Percentiles rank a stretch among this genome's conserved stretches.
phyloP scores from a whole-genome alignment of 35 echinoderm and acorn worm species.

The Lytechinus variegatus region DNA sequence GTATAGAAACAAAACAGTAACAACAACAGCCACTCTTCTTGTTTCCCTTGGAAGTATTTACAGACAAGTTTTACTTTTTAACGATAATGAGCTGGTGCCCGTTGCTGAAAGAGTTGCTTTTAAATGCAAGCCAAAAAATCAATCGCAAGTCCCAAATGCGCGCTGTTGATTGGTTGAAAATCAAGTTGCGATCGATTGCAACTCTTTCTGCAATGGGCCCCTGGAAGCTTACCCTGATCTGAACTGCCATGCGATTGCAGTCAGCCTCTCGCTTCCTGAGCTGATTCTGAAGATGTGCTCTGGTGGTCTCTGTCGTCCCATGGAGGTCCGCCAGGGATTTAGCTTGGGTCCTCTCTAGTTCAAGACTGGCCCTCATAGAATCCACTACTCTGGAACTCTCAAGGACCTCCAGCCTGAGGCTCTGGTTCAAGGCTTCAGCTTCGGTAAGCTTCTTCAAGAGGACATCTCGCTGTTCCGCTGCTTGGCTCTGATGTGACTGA shows the following conservation, averaged over 20 bases:
- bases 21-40: no score
- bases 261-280: constrained; percentile 93
- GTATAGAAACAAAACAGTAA: no score
- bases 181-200: no score
- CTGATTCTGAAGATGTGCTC: constrained; percentile 95
- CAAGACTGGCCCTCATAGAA: constrained; percentile 63
- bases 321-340: constrained; percentile 83
- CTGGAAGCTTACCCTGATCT: constrained; percentile 71
- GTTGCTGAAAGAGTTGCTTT: no score
- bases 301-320: constrained; percentile 75
- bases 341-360: constrained; percentile 72
- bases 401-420: constrained; percentile 55
- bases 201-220: no score
- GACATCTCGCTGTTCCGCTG: constrained; percentile 85
- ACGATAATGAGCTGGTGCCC: no score
- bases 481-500: constrained; percentile 64
- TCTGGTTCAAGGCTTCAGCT: constrained; percentile 84
- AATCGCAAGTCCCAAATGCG: no score
- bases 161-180: no score
- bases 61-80: no score
- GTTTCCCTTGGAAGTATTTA: no score
- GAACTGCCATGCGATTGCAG: constrained; percentile 97
- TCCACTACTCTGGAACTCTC: constrained; percentile 69
- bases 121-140: no score
- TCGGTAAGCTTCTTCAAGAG: constrained; percentile 91